phyloP scores from a whole-genome alignment of 2,797 vertebrate species.

The Botia almorhae region DNA sequence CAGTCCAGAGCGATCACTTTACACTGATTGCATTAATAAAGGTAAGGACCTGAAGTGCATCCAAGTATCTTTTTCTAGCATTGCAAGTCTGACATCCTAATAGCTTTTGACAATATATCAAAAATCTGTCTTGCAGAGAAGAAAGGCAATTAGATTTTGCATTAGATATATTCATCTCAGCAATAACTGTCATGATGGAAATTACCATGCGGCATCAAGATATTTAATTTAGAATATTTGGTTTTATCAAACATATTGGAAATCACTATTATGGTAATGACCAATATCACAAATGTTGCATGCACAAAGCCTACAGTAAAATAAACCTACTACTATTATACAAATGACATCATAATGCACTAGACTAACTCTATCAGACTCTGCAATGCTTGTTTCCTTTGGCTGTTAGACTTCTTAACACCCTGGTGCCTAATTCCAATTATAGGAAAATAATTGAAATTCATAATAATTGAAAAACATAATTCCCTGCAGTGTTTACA shows the following conservation, averaged over 20 bases:
- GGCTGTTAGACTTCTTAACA: background rate
- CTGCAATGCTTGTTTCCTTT: background rate
- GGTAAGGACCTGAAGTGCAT: slow-evolving; percentile 35
- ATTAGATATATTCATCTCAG: slow-evolving; percentile 43
- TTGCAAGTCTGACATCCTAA: slow-evolving; percentile 36
- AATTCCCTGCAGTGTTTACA: slow-evolving; percentile 18
- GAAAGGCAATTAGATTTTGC: slow-evolving; percentile 53
- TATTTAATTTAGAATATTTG: slow-evolving; percentile 27
- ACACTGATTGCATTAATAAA: slow-evolving; percentile 42
- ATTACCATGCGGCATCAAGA: slow-evolving; percentile 2
- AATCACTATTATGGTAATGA: slow-evolving; percentile 8
- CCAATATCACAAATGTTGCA: slow-evolving; percentile 1
- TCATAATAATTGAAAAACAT: background rate
- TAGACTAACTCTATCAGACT: background rate
- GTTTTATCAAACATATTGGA: slow-evolving; percentile 12
- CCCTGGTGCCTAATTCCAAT: background rate
- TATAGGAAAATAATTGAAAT: background rate
- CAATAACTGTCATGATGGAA: slow-evolving; percentile 14
- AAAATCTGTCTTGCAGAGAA: slow-evolving; percentile 48
- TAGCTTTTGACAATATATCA: slow-evolving; percentile 45
- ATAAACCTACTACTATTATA: background rate
- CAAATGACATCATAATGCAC: slow-evolving; percentile 11
- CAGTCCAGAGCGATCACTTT: slow-evolving; percentile 10
- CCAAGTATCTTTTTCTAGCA: slow-evolving; percentile 44
- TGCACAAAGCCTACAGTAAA: background rate